A percentile compares a stretch with the other conserved stretches of the same genome.
Conservation (phyloP, 2,888 invertebrate species). For the Phyto melanocephala region DNA sequence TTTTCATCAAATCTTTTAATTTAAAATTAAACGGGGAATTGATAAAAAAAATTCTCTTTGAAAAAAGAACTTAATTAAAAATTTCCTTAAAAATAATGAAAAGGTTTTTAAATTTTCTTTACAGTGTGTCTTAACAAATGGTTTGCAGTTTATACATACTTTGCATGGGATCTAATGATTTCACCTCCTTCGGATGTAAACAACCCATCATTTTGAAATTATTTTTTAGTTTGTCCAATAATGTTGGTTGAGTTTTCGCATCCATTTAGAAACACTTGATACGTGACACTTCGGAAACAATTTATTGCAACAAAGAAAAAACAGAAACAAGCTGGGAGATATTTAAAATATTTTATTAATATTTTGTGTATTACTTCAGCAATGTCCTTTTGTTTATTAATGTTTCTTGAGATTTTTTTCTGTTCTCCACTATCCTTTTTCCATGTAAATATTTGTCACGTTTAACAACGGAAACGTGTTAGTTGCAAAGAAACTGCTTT, state of each 20-base stretch:
- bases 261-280: slow-evolving; percentile 63
- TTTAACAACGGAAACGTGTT: background rate
- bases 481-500: background rate
- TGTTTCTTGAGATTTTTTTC: background rate
- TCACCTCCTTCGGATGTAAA: slow-evolving; percentile 63
- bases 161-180: slow-evolving; percentile 48
- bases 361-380: background rate
- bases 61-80: too few species aligned
- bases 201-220: slow-evolving; percentile 71
- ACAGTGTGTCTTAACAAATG: too few species aligned
- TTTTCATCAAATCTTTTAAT: too few species aligned
- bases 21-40: too few species aligned
- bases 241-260: slow-evolving; percentile 66
- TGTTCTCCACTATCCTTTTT: background rate
- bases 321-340: background rate
- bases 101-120: too few species aligned
- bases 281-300: background rate
- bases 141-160: slow-evolving; percentile 62
- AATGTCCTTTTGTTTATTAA: background rate
- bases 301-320: background rate
- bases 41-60: too few species aligned
- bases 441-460: background rate
- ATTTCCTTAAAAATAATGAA: too few species aligned
- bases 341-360: background rate
- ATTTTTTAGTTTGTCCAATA: slow-evolving; percentile 68